Conservation (phyloP, 2,888 invertebrate species). For the Leptura quadrifasciata region DNA sequence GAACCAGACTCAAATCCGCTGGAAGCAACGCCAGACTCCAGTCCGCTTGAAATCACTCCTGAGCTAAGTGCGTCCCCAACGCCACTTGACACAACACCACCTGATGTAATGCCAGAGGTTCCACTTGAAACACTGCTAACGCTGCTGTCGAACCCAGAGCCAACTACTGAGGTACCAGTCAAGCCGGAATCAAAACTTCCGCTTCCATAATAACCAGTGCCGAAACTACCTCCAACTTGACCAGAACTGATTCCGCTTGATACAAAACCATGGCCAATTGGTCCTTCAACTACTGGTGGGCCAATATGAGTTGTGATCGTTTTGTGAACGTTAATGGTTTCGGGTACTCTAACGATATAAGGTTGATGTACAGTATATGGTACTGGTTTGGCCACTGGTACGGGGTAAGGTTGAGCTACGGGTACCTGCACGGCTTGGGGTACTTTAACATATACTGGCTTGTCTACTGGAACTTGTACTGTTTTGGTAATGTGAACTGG, state of each 20-base stretch:
- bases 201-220: neutral
- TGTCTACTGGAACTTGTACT: slow-evolving; percentile 62
- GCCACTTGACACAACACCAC: neutral
- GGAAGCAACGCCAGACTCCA: neutral
- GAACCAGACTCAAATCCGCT: neutral
- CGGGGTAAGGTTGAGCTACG: slow-evolving; percentile 62
- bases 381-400: slow-evolving; percentile 54
- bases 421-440: slow-evolving; percentile 62
- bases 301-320: slow-evolving; percentile 15
- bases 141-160: neutral
- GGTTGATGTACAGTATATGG: slow-evolving; percentile 61
- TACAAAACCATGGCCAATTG: neutral
- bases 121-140: slow-evolving; percentile 23
- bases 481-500: slow-evolving; percentile 61
- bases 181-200: neutral
- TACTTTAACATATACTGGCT: slow-evolving; percentile 61
- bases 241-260: neutral
- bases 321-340: slow-evolving; percentile 47
- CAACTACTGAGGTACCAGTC: neutral
- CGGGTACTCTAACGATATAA: slow-evolving; percentile 60
- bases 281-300: neutral
- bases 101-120: too few relatives aligned
- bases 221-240: too few relatives aligned
- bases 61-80: neutral
- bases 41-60: neutral